These are phyloP conservation scores for Hypotaenidia okinawae DNA, from an alignment of 2,797 vertebrate genomes.

Conservation along the genomic window DNA sequence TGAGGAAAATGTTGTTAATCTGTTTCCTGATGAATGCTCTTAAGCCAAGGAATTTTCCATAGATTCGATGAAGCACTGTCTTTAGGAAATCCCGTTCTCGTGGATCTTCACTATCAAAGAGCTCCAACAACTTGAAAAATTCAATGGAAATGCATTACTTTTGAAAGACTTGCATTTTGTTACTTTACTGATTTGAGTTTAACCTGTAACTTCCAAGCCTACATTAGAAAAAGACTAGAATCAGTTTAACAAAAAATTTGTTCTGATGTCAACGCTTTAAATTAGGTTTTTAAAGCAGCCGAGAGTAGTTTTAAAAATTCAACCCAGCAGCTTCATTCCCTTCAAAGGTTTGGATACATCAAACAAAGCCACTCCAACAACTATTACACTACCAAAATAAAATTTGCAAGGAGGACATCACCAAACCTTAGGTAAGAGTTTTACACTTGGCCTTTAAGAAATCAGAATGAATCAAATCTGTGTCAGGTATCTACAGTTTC, in stretches of 20 bases:
- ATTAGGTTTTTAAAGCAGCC: neutral
- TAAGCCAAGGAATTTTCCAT: constrained; percentile 96
- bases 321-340: neutral
- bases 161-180: constrained; percentile 22
- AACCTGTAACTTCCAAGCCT: neutral
- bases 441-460: neutral
- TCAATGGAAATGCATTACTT: constrained; percentile 72
- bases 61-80: constrained; percentile 96
- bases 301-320: neutral
- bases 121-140: constrained; percentile 89
- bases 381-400: neutral
- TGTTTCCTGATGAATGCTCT: constrained; percentile 99
- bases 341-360: neutral
- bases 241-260: neutral
- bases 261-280: neutral
- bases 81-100: constrained; percentile 97
- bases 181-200: neutral
- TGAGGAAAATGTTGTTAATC: constrained; percentile 98
- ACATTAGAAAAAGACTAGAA: neutral
- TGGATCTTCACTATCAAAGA: constrained; percentile 98
- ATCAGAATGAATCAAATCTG: neutral
- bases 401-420: neutral
- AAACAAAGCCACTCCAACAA: neutral
- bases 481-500: neutral
- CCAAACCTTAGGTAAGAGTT: neutral